A percentile compares a stretch with the other conserved stretches of the same genome.
Evolutionary conservation across 2,888 invertebrate genomes (phyloP).

Genomic region (Orthonychiurus folsomi): DNA sequence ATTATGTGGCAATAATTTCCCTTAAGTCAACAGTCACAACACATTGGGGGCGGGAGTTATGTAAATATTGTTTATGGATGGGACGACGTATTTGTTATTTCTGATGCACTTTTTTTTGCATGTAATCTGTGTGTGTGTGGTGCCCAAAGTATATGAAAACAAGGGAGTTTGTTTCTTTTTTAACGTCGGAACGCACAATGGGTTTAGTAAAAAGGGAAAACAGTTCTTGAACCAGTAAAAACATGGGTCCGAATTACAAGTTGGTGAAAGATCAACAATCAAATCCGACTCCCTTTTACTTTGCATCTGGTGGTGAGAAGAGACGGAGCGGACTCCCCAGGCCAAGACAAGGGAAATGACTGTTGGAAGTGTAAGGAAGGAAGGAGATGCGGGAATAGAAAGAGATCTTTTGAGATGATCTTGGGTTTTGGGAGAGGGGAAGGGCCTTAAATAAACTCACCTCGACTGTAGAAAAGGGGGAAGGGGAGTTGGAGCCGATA

Average conservation of each 20-base stretch:
- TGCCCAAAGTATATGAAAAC: neutral
- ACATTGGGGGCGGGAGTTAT: too few species aligned
- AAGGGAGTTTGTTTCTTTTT: neutral
- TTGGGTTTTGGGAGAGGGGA: neutral
- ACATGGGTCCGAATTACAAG: constrained; percentile 43
- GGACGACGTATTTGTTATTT: too few species aligned
- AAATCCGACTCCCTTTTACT: constrained; percentile 13
- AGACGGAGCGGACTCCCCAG: neutral
- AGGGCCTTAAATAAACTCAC: constrained; percentile 32
- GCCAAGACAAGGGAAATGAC: neutral
- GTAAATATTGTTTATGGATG: too few species aligned
- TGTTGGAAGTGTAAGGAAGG: neutral
- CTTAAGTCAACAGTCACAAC: too few species aligned
- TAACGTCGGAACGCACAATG: neutral
- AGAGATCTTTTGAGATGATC: neutral
- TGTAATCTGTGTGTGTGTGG: too few species aligned
- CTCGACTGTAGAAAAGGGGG: too few species aligned
- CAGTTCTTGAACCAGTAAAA: neutral
- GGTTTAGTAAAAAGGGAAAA: neutral
- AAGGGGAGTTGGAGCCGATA: constrained; percentile 12
- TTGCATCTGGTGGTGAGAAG: neutral
- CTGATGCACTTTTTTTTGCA: too few species aligned
- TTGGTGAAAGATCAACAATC: constrained; percentile 41
- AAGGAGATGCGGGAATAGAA: constrained; percentile 42
- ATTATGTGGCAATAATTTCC: too few species aligned